Evolutionary conservation across 2,888 invertebrate genomes (phyloP).

Genomic region (Phania funesta): DNA sequence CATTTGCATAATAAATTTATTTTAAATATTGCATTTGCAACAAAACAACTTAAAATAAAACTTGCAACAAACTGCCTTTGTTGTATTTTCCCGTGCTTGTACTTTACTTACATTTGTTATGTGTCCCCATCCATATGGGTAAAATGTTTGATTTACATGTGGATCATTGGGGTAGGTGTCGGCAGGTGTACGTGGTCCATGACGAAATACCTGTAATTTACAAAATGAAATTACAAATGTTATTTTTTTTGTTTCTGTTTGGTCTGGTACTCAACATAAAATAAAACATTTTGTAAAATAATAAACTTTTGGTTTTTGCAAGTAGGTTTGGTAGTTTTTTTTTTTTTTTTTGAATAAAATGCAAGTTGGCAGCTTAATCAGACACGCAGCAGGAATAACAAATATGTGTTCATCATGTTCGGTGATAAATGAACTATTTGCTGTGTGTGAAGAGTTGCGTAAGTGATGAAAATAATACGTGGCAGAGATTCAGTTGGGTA

Average conservation of each 20-base stretch:
- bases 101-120: constrained; percentile 85
- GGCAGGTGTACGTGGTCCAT: constrained; percentile 90
- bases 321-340: constrained; percentile 9
- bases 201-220: constrained; percentile 85
- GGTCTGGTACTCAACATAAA: background rate
- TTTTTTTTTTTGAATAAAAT: background rate
- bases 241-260: background rate
- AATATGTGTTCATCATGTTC: constrained; percentile 2
- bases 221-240: constrained; percentile 63
- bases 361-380: constrained; percentile 37
- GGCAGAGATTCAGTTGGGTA: too few species aligned
- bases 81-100: background rate
- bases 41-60: constrained; percentile 16
- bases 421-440: constrained; percentile 22
- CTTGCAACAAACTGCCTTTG: constrained; percentile 28
- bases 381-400: background rate
- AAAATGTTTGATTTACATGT: constrained; percentile 83
- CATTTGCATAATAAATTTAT: constrained; percentile 73
- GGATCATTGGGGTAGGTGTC: constrained; percentile 89
- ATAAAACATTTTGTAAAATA: constrained; percentile 14
- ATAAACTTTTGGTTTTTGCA: constrained; percentile 36
- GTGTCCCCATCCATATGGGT: constrained; percentile 90
- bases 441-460: too few species aligned
- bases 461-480: too few species aligned
- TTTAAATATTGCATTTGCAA: constrained; percentile 69